Evolutionary conservation across 2,888 invertebrate genomes (phyloP).

Genomic region (Drosophila subsilvestris): DNA sequence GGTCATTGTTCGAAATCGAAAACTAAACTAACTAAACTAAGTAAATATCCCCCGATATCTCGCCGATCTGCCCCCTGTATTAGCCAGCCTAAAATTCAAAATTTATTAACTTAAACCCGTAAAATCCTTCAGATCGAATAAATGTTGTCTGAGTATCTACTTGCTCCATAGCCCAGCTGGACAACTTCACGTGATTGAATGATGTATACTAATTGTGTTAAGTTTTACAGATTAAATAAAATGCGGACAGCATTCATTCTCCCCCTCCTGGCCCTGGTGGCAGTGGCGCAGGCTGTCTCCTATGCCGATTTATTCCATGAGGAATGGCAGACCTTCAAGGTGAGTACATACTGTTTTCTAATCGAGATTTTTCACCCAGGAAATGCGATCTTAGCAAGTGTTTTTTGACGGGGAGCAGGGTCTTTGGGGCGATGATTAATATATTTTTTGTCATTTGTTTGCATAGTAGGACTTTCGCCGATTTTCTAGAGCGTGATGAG

Average conservation of each 20-base stretch:
- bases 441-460: constrained; percentile 41
- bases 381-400: constrained; percentile 32
- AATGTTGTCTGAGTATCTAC: constrained; percentile 19
- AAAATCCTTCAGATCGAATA: neutral
- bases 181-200: constrained; percentile 27
- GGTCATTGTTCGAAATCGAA: constrained; percentile 34
- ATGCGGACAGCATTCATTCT: constrained; percentile 70
- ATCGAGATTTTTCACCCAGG: constrained; percentile 14
- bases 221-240: constrained; percentile 41
- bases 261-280: constrained; percentile 82
- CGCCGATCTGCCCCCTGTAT: constrained; percentile 24
- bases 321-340: constrained; percentile 92
- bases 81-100: neutral
- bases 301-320: constrained; percentile 89
- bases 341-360: constrained; percentile 82
- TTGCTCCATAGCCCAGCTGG: neutral
- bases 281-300: constrained; percentile 88
- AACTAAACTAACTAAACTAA: constrained; percentile 22
- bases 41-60: neutral
- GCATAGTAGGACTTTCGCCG: constrained; percentile 25
- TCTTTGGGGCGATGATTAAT: constrained; percentile 33
- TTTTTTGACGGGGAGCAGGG: constrained; percentile 30
- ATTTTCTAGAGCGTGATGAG: constrained; percentile 6
- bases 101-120: constrained; percentile 9
- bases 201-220: neutral